Base-by-base conservation (phyloP, 2,888 invertebrate genomes). In the Germaria angustata region DNA sequence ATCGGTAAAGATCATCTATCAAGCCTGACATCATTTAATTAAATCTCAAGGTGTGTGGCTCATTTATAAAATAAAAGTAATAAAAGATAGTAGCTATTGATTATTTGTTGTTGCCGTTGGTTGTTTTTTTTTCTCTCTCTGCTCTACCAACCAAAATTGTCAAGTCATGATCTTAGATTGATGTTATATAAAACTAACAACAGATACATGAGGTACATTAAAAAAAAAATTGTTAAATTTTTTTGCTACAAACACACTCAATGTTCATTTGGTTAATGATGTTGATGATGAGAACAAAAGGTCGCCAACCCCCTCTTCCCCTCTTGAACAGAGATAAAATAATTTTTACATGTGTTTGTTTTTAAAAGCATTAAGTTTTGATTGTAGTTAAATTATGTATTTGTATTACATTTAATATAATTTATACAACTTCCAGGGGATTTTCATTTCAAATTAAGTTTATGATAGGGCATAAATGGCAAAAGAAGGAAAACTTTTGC, bases 401-500 rank as follows among this genome's bases (percentile, higher is more conserved):
- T n/a, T 59, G 59, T 36, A 15, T 36, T 36, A 13, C 15, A 28
- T 51, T 32, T 32, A 36, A 61, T 59, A 32, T 61, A 68, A 59
- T 51, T 76, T 76, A 41, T 68, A 86, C 85, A 86, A 87, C 85
- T 85, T 63, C 32, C 39, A 22, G 7, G 83, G 86, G 87, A 89
- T 88, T 89, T 88, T 88, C 85, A 86, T 87, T 87, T 88, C 86
- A 88, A 88, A 89, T 88, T 89, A 87, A 88, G 84, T 87, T 89
- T 88, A 87, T 89, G 88, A 89, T 87, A 84, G 85, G 85, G 87
- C 88, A 87, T 65, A 87, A 87, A 83, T 53, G 61, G 41, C 7
- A 34, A 53, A 15, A 81, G 77, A 86, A 55, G 71, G 32, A 61
- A 55, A 53, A 20, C 24, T 17, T 61, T 39, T 6, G 15, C 15